Base-by-base conservation (phyloP, 2,113 vertebrate species). In the Apteryx mantelli region DNA sequence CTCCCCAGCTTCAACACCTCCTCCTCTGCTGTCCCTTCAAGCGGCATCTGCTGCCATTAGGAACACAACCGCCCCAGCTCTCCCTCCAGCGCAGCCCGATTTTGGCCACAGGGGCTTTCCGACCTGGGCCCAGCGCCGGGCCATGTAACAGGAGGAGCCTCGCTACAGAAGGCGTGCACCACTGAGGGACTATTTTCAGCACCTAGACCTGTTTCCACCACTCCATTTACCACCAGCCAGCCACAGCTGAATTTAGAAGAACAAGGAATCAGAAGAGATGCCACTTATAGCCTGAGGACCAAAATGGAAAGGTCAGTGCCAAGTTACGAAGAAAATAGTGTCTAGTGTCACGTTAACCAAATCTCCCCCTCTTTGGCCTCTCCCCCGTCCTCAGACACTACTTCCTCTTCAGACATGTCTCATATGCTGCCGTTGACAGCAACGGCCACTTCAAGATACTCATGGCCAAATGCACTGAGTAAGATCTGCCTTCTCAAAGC, bases 231-330 rank as follows among this genome's bases (percentile, higher is more conserved):
- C 75, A 53, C 71, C 65, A 64, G 75, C 69, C 26, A 26, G 40
- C 89, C 89, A 52, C 83, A 93, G 83, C 86, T 69, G 53, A 13
- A 91, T 88, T 96, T 85, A 82, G 79, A 85, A 71, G 48, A 24
- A n/a, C 8, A 21, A 40, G 64, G 69, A 52, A 66, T 11, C 56
- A 38, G 36, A 38, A 73, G 60, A 82, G 26, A 53, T 3, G 26
- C 83, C 81, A 78, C 56, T 77, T 81, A 73, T 12, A 63, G 86
- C 7, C 56, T 5, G 11, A 24, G 52, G 70, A 55, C 78, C 48
- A 34, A 52, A 88, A 88, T 13, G 58, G 87, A 90, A 92, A 94
- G 82, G 89, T 83, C 85, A 38, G 30, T 9, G 22, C 74, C 68
- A 42, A 56, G 42, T 30, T 38, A 53, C 2, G 75, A 26, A 42